phyloP scores from a whole-genome alignment of 2,113 vertebrate genomes.

The Amphilophus citrinellus region DNA sequence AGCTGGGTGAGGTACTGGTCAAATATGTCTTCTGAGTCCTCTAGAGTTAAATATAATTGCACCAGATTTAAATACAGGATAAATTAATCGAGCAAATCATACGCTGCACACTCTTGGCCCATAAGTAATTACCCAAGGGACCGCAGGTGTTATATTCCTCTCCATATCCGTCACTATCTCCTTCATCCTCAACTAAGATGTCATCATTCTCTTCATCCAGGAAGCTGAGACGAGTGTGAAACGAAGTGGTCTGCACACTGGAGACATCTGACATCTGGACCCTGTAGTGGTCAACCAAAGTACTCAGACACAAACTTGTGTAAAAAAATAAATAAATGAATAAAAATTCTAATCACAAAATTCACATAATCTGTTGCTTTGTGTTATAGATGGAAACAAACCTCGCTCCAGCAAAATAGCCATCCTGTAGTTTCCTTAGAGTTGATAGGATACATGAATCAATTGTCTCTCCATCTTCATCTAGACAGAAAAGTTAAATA shows the following conservation, averaged over 20 bases:
- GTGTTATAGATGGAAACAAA: conserved; percentile 56
- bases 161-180: conserved; percentile 82
- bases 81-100: background rate
- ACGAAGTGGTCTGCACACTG: conserved; percentile 95
- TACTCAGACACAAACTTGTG: background rate
- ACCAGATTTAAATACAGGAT: background rate
- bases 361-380: background rate
- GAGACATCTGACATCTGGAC: conserved; percentile 92
- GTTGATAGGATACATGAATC: conserved; percentile 93
- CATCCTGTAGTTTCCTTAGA: conserved; percentile 94
- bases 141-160: conserved; percentile 78
- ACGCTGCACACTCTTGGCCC: background rate
- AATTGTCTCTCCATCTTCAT: conserved; percentile 90
- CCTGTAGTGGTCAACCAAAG: conserved; percentile 74
- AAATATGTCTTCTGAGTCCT: conserved; percentile 85
- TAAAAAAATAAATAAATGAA: background rate
- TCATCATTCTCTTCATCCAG: conserved; percentile 90
- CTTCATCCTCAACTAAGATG: conserved; percentile 84
- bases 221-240: conserved; percentile 94
- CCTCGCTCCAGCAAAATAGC: conserved; percentile 98
- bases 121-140: conserved; percentile 76
- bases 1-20: conserved; percentile 93
- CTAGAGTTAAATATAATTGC: conserved; percentile 45
- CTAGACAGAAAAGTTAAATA: conserved; percentile 71
- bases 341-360: background rate